Evolutionary conservation across 2,888 invertebrate genomes (phyloP), one percentile per base, ranked within the genome.

Genomic region (Axea sp.): DNA sequence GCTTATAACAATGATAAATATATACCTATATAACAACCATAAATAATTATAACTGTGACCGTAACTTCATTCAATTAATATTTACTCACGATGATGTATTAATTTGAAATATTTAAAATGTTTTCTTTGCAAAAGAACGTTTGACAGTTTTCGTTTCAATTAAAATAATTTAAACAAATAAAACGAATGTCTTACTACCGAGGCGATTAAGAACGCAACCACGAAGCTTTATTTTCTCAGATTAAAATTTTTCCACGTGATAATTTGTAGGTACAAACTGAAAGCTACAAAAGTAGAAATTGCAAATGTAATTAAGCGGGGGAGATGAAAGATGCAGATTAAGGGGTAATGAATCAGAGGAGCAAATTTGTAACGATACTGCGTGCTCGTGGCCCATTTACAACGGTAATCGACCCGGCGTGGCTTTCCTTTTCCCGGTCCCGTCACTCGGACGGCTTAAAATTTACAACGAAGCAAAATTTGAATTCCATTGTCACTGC

Each of bases 361-460:
- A 67, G 67, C 71, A 60, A 75, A 75, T 75, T 72, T 72, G 75
- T 75, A 72, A 75, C 72, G 59, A 64, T 64, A 72, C 71, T 72
- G 75, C 75, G 75, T 75, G 75, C 67, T 72, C 71, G 64, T 53
- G 71, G 75, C 67, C 62, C 67, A 68, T 75, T 75, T 75, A 57
- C 57, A 14, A 62, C 71, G 53, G 19, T 28, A 47, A 75, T 72
- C 75, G 68, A 75, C 67, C 57, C 51, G 47, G 19, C 41, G 62
- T 26, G 43, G 68, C 53, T 31, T 72, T 59, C 51, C 43, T 43
- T 51, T 26, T 26, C 31, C 35, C 6, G 12, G 26, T 39, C 4
- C 14, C 60, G 15, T 59, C 35, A 35, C 35, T 35, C 37, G 55
- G 45, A 45, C 14, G 39, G 57, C 59, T 33, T 35, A 15, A 62